Evolutionary conservation across 2,797 vertebrate genomes (phyloP), one percentile per base, ranked within the genome.

Genomic region (Gymnodraco acuticeps): DNA sequence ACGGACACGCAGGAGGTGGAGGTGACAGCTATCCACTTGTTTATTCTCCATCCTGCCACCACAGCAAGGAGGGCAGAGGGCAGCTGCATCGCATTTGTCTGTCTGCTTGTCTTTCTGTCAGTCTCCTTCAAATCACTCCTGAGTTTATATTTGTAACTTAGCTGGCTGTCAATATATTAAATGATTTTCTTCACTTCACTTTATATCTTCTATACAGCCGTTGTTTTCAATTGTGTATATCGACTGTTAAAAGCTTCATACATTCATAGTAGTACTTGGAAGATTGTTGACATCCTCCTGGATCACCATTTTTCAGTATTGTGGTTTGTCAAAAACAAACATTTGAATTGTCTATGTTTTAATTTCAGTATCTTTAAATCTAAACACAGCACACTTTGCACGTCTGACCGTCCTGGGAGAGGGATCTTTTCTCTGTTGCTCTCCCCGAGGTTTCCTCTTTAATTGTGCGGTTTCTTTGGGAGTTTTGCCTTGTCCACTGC

Each of bases 41-140:
- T 88, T 82, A 84, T 87, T 81, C 51, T 77, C 62, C 80, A 64
- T 76, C 73, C 69, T 64, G 82, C 78, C 63, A 73, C 80, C 76
- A 73, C 53, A 20, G 31, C 9, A 20, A 64, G 54, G 31, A 68
- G 75, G 70, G 47, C 65, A 84, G 64, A 84, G 81, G 84, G 50
- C 69, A 66, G 41, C 17, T 62, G 17, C 69, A 62, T 65, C 42
- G 59, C 19, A 75, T 74, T 83, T 46, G 52, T 65, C 59, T 54
- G 61, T 52, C 70, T 54, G 13, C 46, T 43, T 69, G 48, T 74
- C 64, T 72, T 60, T 59, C 43, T 10, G 33, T 33, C 41, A 23
- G 46, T 64, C 47, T 70, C 5, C 46, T 19, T 59, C 12, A 48
- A 56, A 66, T 55, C 23, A 55, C 50, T 73, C 61, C 50, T 55